Base-by-base conservation (phyloP, 2,888 invertebrate genomes). In the Seira ritae region DNA sequence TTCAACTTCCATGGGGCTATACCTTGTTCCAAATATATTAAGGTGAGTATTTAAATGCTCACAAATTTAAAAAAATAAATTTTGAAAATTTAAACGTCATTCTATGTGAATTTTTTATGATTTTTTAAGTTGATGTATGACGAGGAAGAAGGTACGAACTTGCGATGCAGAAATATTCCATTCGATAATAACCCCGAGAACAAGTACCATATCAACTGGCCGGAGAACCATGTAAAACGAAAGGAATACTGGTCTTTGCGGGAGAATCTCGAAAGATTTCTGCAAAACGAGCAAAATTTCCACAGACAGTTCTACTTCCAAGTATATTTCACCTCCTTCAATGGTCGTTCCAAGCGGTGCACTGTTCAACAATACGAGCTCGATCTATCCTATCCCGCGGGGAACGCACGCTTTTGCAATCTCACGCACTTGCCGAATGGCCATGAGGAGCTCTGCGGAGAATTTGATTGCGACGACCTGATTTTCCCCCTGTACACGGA, bases 231-330 rank as follows among this genome's bases (percentile, higher is more conserved):
- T 46, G 22, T 42, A 23, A 76, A 77, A 55, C 67, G 83, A 23
- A 85, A 85, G 55, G 76, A 80, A n/a, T 55, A 80, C 46, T 85
- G 83, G 66, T 84, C 83, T 4, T 62, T 85, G 8, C 60, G 79
- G 17, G 80, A 80, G 15, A 85, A 80, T 50, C 55, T 85, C n/a
- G 85, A 83, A 66, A 76, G 76, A 24, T 80, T 84, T 22, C 74
- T 85, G 0, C 55, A 76, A 60, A 79, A 84, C 19, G 85, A 85
- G 50, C 80, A 85, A 55, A 70, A 46, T 2, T 66, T 74, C 23
- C 83, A 66, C 60, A 80, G 77, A 24, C 80, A 80, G 37, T 85
- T 85, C 46, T 85, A 79, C 68, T 84, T 85, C 71, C 85, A 85
- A 65, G 66, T 85, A 31, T 85, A 84, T 67, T 85, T 84, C 22